Evolutionary conservation across 1,140 invertebrate species (phyloP), one percentile per base, ranked within the genome.

Genomic region (Trachymyrmex cornetzi): DNA sequence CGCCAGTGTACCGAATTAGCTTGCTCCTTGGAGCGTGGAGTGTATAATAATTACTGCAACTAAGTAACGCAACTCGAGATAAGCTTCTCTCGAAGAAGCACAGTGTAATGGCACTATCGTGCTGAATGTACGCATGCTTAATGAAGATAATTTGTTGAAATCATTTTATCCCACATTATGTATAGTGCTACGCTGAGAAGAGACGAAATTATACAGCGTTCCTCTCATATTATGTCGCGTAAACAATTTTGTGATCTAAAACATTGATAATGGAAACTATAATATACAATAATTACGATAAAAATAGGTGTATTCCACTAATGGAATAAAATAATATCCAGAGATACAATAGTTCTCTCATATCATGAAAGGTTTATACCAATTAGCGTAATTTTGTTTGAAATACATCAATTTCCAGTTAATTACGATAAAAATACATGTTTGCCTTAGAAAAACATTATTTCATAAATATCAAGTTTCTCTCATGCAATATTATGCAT

Each of bases 1-100:
- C 71, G 71, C 84, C 55, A 55, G 16, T 79, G 27, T 82, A 44
- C 72, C 55, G 69, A 90, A 85, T 90, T 88, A 90, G 50, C 64
- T 89, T 84, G 81, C 75, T 85, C 77, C 81, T 82, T 81, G 81
- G 86, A 90, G 86, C 89, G 85, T 90, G 84, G 81, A 88, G 67
- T 59, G 89, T 66, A 85, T 90, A 79, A 89, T 80, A 90, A 90
- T 90, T 90, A 88, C 48, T 53, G 71, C 80, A 88, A 90, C 89
- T 80, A 66, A 77, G 89, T 90, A 89, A 85, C 69, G 67, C 77
- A 67, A 74, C 53, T 61, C 50, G 50, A 87, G 84, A 87, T 86
- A 89, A 86, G 69, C 66, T 48, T 61, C 22, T 66, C 72, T 16
- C 72, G 34, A 84, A 74, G 69, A 84, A 84, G 48, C 66, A 48